Percentiles rank a stretch among this genome's conserved stretches.
Conservation (phyloP, 2,113 vertebrate species). For the Pristiophorus japonicus region DNA sequence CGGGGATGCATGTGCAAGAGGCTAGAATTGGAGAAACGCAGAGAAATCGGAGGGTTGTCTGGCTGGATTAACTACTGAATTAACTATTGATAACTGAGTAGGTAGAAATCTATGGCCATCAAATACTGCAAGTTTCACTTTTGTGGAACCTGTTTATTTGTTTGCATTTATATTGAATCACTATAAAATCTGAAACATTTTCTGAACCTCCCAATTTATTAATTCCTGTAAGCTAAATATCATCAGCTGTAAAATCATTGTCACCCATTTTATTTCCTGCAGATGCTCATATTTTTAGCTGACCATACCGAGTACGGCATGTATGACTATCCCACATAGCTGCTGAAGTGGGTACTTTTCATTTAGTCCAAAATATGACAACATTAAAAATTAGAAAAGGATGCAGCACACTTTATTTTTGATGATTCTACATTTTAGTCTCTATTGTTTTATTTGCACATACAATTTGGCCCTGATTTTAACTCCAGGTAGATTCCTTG, state of each 20-base stretch:
- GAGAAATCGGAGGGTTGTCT: not conserved
- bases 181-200: not conserved
- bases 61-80: not conserved
- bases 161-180: not conserved
- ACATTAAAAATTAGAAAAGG: not conserved
- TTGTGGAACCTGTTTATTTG: not conserved
- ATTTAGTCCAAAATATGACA: not conserved
- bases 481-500: too few relatives aligned
- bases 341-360: not conserved
- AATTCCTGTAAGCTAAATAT: not conserved
- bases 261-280: too few relatives aligned
- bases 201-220: not conserved
- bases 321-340: not conserved
- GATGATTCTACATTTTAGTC: too few relatives aligned
- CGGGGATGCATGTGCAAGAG: not conserved
- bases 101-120: not conserved
- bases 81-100: not conserved
- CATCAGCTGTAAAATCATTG: not conserved
- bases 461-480: not conserved
- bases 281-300: too few relatives aligned
- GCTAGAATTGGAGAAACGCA: not conserved
- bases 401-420: not conserved
- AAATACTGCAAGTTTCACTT: not conserved
- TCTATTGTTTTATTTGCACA: not conserved
- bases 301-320: not conserved